These are phyloP conservation scores for Stigmatopora nigra DNA, from an alignment of 2,113 vertebrate genomes.

Conservation along the genomic window DNA sequence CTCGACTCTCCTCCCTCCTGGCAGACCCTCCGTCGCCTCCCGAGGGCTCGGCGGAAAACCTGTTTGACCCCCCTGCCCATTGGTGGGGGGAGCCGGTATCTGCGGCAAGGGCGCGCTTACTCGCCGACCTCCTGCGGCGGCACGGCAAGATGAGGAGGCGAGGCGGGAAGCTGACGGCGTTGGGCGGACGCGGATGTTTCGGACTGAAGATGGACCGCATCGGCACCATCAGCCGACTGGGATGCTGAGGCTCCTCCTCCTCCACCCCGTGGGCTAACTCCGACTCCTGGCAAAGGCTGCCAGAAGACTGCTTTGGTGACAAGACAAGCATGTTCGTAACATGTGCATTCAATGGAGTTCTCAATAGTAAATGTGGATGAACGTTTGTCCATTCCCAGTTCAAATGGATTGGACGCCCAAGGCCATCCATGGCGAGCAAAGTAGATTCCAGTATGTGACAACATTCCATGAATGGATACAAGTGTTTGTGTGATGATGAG, in stretches of 20 bases:
- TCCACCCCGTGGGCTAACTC: conserved; percentile 13
- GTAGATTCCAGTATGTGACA: neutral
- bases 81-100: neutral
- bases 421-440: neutral
- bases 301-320: conserved; percentile 1
- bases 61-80: neutral
- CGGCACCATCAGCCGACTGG: conserved; percentile 72
- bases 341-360: conserved; percentile 4
- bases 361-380: no score
- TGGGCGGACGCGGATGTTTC: conserved; percentile 69
- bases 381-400: no score
- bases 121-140: conserved; percentile 58
- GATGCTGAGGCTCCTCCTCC: conserved; percentile 66
- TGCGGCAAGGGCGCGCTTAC: conserved; percentile 23
- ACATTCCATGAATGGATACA: neutral
- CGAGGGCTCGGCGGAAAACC: conserved; percentile 45
- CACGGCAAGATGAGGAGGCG: conserved; percentile 60
- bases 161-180: conserved; percentile 48
- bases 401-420: no score
- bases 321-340: neutral
- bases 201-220: conserved; percentile 79
- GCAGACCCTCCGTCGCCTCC: conserved; percentile 33
- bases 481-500: neutral
- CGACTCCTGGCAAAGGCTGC: conserved; percentile 18
- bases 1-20: conserved; percentile 53